A percentile compares a stretch with the other conserved stretches of the same genome.
Conservation (phyloP, 92 coral and sea anemone species). For the Parazoanthus atlanticus region DNA sequence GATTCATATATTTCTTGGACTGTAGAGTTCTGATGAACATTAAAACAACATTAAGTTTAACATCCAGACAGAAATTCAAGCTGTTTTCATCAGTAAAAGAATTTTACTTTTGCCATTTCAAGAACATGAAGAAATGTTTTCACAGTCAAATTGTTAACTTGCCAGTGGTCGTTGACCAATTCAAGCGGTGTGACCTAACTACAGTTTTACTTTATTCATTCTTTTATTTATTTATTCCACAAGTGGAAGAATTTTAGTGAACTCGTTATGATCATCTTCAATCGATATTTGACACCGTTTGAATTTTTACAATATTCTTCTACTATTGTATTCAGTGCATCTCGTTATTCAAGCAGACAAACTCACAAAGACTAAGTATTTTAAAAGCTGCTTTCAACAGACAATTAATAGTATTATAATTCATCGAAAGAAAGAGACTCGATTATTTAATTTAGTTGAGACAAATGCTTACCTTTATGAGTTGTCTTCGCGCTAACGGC, state of each 20-base stretch:
- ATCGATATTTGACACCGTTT: not conserved
- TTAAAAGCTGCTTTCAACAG: constrained; percentile 25
- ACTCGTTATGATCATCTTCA: not conserved
- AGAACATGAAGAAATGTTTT: not conserved
- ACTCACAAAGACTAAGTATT: not conserved
- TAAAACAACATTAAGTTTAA: not conserved
- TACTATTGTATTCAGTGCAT: not conserved
- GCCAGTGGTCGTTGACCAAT: not conserved
- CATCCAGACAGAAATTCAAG: too few species aligned
- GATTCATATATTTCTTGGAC: not conserved
- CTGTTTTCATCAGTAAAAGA: not conserved
- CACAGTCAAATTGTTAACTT: not conserved
- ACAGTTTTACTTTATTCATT: not conserved
- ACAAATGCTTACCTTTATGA: constrained; percentile 66
- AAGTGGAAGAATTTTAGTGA: not conserved
- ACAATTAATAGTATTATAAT: not conserved
- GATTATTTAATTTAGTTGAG: not conserved
- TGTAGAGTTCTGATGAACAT: not conserved
- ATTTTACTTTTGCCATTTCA: not conserved
- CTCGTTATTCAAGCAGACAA: not conserved
- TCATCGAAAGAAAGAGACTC: not conserved
- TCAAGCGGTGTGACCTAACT: not conserved
- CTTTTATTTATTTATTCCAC: too few species aligned
- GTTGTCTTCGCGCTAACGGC: constrained; percentile 72
- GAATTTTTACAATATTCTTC: too few species aligned